Conservation (phyloP, 1,140 invertebrate species). For the Drosophila trapezifrons region DNA sequence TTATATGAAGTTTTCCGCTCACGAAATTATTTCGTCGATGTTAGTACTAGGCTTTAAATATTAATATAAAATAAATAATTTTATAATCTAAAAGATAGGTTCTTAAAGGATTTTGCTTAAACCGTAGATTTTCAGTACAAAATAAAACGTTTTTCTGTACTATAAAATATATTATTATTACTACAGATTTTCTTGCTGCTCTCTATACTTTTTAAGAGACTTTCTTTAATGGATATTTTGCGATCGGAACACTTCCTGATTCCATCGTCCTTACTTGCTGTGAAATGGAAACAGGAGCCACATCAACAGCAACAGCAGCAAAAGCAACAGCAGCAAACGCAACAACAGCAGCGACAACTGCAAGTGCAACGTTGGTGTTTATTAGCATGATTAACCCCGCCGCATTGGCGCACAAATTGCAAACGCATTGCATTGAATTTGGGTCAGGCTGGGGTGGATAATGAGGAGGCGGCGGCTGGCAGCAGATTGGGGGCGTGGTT, state of each 20-base stretch:
- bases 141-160: too few species aligned
- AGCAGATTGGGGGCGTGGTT: slow-evolving; percentile 25
- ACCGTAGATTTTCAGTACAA: too few species aligned
- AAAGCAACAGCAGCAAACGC: slow-evolving; percentile 1
- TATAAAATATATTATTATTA: too few species aligned
- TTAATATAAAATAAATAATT: too few species aligned
- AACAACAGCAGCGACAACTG: slow-evolving; percentile 28
- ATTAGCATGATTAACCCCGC: slow-evolving; percentile 77
- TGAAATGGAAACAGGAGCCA: slow-evolving; percentile 31
- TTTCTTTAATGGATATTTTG: slow-evolving; percentile 1
- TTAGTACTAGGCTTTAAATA: too few species aligned
- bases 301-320: slow-evolving; percentile 30
- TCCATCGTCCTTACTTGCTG: slow-evolving; percentile 2
- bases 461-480: slow-evolving; percentile 10
- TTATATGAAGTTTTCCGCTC: too few species aligned
- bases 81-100: too few species aligned
- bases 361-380: slow-evolving; percentile 72
- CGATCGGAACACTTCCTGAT: background rate
- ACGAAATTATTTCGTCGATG: too few species aligned
- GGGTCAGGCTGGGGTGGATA: slow-evolving; percentile 40
- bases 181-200: too few species aligned
- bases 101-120: too few species aligned
- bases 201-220: too few species aligned
- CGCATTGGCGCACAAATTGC: slow-evolving; percentile 64
- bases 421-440: slow-evolving; percentile 60